Percentiles rank a stretch among this genome's conserved stretches.
Conservation (phyloP, 2,113 vertebrate genomes). For the Toxotes jaculatrix region DNA sequence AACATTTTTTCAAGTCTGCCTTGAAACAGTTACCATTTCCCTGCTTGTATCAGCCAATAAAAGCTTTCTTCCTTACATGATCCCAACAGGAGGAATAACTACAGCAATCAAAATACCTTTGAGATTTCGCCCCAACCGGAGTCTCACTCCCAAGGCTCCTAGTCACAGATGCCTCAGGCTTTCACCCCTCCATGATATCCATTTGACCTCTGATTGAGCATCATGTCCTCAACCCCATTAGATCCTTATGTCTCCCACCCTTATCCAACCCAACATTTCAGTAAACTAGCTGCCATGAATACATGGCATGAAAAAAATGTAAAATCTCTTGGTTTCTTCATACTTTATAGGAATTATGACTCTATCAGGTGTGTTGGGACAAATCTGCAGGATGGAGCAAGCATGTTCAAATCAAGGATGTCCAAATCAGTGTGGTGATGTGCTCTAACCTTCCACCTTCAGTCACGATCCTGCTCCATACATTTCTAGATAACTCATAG, state of each 20-base stretch:
- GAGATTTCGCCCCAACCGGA: background rate
- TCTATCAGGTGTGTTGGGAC: background rate
- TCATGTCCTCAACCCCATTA: background rate
- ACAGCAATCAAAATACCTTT: background rate
- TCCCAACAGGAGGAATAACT: background rate
- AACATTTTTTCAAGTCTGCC: background rate
- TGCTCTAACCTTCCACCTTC: slow-evolving; percentile 32
- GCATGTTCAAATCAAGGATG: background rate
- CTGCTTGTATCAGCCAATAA: too few species aligned
- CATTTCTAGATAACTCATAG: slow-evolving; percentile 26
- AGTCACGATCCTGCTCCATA: slow-evolving; percentile 20
- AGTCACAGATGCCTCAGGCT: background rate
- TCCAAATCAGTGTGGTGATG: slow-evolving; percentile 25
- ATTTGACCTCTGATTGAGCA: background rate
- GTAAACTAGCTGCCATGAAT: background rate
- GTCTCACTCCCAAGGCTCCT: background rate
- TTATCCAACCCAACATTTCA: background rate
- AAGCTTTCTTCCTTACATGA: background rate
- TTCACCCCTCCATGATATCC: background rate
- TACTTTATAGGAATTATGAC: background rate
- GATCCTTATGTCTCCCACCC: background rate
- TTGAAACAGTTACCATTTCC: background rate
- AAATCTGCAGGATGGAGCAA: slow-evolving; percentile 18
- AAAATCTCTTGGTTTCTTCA: background rate
- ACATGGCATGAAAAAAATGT: background rate